Conservation (phyloP, 2,888 invertebrate species). For the Pachydiplax longipennis region DNA sequence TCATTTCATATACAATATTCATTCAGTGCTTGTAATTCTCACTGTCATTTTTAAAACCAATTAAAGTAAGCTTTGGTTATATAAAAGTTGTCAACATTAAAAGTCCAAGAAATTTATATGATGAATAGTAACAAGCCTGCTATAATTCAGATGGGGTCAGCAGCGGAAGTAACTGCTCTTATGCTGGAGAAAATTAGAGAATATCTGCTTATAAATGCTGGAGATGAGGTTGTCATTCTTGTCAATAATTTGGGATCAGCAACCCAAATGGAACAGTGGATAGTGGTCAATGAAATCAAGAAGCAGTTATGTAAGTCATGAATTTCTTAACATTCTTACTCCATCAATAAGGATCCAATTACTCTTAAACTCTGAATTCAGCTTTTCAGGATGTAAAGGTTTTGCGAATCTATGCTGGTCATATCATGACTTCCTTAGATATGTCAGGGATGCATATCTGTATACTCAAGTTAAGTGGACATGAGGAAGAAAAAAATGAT, state of each 20-base stretch:
- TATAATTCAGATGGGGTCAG: constrained; percentile 50
- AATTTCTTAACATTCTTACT: neutral
- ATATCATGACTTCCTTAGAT: constrained; percentile 77
- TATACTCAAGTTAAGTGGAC: constrained; percentile 62
- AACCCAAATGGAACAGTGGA: constrained; percentile 77
- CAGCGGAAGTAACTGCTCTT: constrained; percentile 62
- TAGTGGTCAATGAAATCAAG: constrained; percentile 72
- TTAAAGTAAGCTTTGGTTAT: no score
- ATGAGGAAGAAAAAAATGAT: constrained; percentile 57
- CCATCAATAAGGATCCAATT: neutral
- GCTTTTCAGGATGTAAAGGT: constrained; percentile 61
- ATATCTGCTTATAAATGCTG: constrained; percentile 54
- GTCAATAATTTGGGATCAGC: constrained; percentile 82
- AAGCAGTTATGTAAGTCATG: constrained; percentile 67
- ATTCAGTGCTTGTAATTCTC: no score
- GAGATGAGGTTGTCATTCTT: constrained; percentile 67
- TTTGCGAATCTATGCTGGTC: constrained; percentile 66
- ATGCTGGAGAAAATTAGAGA: constrained; percentile 59
- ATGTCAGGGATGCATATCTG: constrained; percentile 71
- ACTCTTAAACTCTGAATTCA: constrained; percentile 52
- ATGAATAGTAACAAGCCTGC: no score
- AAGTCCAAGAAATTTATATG: no score
- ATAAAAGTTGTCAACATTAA: no score
- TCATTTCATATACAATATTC: no score
- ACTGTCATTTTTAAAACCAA: no score